Evolutionary conservation across 2,797 vertebrate species (phyloP), one percentile per base, ranked within the genome.

Genomic region (Myotis vivesi): DNA sequence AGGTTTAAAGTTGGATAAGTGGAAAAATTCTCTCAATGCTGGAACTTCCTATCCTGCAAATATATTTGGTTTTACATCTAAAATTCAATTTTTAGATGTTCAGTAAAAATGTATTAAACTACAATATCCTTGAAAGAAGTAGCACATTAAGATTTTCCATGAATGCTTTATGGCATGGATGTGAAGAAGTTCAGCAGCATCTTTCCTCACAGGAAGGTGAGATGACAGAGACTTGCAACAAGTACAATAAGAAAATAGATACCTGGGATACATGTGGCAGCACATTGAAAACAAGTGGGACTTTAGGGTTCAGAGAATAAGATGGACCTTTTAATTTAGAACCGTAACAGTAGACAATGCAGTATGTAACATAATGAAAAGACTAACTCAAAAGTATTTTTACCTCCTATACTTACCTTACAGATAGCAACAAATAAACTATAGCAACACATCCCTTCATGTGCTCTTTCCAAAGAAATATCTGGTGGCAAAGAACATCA

Each of bases 371-470:
- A 49, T 79, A 41, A 77, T n/a, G 23, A 95, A 95, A 87, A 89
- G 20, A 88, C n/a, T 75, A 20, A 6, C 87, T 86, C 28, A 86
- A 89, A 81, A 92, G 28, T 46, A 73, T 33, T 68, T 94, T 96
- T 84, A 79, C 51, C 87, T 96, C 38, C 44, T 76, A 46, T 79
- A 92, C 38, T 86, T 89, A 95, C 49, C 91, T 96, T 69, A 87
- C 8, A 84, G 55, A 93, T 38, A 92, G 77, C 44, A 96, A 96
- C 55, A 95, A 96, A 88, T 55, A 95, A 94, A 93, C 84, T 89
- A 95, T 62, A 93, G 33, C 33, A 94, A 85, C 33, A 75, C 72
- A 66, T 49, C 19, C 73, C 30, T 94, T 87, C 55, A 75, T 64
- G 64, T 86, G 77, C 49, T 95, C 69, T 95, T 95, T 83, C 73